phyloP scores from a whole-genome alignment of 2,888 invertebrate genomes.

The Drosophila picticornis region DNA sequence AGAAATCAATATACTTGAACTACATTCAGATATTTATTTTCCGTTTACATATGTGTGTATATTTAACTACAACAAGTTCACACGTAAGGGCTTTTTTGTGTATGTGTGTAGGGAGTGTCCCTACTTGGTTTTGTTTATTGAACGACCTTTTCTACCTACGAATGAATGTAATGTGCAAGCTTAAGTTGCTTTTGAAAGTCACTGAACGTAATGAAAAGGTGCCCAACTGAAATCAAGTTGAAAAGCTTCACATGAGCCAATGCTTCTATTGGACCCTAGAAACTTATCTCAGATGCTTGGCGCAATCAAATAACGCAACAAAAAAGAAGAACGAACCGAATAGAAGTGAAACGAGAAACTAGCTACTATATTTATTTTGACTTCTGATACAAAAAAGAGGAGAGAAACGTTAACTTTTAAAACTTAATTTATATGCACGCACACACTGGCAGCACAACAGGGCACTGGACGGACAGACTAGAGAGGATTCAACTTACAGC shows the following conservation, averaged over 20 bases:
- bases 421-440: conserved; percentile 80
- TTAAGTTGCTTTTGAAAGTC: conserved; percentile 18
- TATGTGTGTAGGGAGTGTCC: background rate
- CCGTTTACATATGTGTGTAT: background rate
- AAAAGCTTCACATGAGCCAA: conserved; percentile 13
- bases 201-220: conserved; percentile 39
- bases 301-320: conserved; percentile 59
- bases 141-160: conserved; percentile 11
- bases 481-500: conserved; percentile 61
- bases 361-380: conserved; percentile 73
- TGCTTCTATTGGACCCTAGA: conserved; percentile 9
- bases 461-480: conserved; percentile 15
- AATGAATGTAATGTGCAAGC: conserved; percentile 26
- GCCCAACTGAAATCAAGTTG: conserved; percentile 40
- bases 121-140: conserved; percentile 11
- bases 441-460: conserved; percentile 37
- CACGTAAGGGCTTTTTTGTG: background rate
- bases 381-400: conserved; percentile 51
- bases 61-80: conserved; percentile 5
- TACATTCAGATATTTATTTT: conserved; percentile 10
- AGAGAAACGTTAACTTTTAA: conserved; percentile 68
- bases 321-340: conserved; percentile 21
- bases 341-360: conserved; percentile 43
- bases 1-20: background rate
- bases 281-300: conserved; percentile 51